These are phyloP conservation scores for Leptothorax acervorum DNA, from an alignment of 2,888 invertebrate species.

Conservation along the genomic window DNA sequence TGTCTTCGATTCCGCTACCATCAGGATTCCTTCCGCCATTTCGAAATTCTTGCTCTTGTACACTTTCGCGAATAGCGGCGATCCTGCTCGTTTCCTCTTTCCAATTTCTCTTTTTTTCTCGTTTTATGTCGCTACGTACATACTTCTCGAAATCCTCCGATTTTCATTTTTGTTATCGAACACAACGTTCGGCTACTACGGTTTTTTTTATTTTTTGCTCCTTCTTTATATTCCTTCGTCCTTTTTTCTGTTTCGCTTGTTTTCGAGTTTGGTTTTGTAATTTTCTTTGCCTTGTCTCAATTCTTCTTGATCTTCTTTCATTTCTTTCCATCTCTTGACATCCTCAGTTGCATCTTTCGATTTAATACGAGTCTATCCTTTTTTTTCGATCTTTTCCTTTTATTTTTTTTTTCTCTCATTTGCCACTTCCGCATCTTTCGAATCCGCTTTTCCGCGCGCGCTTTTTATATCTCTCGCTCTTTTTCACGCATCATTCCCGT, in stretches of 20 bases:
- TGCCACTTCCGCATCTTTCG: constrained; percentile 51
- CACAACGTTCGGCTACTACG: neutral
- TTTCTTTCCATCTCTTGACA: constrained; percentile 15
- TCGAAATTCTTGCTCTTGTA: constrained; percentile 32
- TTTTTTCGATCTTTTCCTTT: neutral
- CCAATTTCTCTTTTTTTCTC: constrained; percentile 23
- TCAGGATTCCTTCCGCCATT: constrained; percentile 28
- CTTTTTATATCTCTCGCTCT: constrained; percentile 53
- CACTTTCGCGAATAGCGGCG: constrained; percentile 8
- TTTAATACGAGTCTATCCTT: constrained; percentile 19
- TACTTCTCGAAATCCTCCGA: constrained; percentile 9
- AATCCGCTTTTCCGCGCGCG: constrained; percentile 44
- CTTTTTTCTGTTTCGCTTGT: neutral
- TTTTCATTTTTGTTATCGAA: constrained; percentile 43
- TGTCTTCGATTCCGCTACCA: constrained; percentile 17
- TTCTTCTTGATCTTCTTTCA: neutral
- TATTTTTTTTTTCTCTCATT: constrained; percentile 44
- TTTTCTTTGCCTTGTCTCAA: constrained; percentile 4
- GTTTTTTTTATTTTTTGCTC: constrained; percentile 36
- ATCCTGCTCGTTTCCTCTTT: constrained; percentile 35
- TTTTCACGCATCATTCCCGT: constrained; percentile 51
- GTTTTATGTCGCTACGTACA: constrained; percentile 26
- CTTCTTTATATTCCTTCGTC: constrained; percentile 11
- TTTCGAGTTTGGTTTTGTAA: constrained; percentile 16
- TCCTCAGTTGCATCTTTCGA: constrained; percentile 32